Evolutionary conservation across 2,797 vertebrate species (phyloP), one percentile per base, ranked within the genome.

Genomic region (Enteromius unitaeniatus): DNA sequence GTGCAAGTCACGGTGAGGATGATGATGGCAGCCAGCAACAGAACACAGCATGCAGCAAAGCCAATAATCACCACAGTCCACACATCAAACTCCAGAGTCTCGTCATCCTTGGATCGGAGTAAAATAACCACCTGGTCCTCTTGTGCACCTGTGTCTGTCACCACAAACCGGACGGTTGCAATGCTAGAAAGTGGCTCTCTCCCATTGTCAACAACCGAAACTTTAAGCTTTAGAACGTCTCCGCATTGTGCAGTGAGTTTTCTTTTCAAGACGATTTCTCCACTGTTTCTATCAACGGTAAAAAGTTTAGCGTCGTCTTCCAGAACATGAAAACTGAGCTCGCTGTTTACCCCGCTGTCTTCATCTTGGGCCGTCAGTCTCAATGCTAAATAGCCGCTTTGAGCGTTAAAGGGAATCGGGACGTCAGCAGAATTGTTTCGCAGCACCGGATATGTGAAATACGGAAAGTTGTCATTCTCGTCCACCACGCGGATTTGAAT

Each of bases 381-480:
- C 0, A 95, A 90, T 17, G 92, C 91, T 2, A 94, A 84, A 82
- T 91, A 95, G 8, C 93, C 94, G 0, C 89, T 34, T 0, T 91
- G 93, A 0, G 90, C 91, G 0, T 89, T 89, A 19, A 85, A 75
- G 2, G 93, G 93, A 85, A 95, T 64, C 3, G 88, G 88, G 5
- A 95, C 72, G 1, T 94, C 93, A 5, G 91, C 92, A 0, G 93
- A 93, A 77, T 91, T 88, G 3, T 92, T 95, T 6, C 87, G 67
- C 1, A 96, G 88, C 4, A 90, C 28, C 0, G 92, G 94, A 58
- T 90, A 91, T 7, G 91, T 93, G 84, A 95, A 93, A 68, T 80
- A 85, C 0, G 94, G 93, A 1, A 69, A 80, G 84, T 95, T 95
- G 88, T 95, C 92, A 1, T 95, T 96, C 87, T 93, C 92, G 85